A percentile compares a stretch with the other conserved stretches of the same genome.
phyloP scores from a whole-genome alignment of 37 sponge, comb jelly and placozoan genomes.

The Theonella swinhoei region DNA sequence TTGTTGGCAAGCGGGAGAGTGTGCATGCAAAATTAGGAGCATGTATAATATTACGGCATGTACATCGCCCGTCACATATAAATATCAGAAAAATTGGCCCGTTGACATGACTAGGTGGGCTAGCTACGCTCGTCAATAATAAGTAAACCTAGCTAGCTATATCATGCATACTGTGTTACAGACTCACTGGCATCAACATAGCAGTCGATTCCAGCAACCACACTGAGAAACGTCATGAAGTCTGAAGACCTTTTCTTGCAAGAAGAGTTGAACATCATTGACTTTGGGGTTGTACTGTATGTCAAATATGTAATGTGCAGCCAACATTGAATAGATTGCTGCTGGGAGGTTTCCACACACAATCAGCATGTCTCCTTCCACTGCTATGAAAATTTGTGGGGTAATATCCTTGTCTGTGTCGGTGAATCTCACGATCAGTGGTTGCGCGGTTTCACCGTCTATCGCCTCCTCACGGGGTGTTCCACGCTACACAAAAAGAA shows the following conservation, averaged over 20 bases:
- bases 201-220: too few relatives aligned
- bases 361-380: constrained; percentile 1
- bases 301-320: constrained; percentile 11
- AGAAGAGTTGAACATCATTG: not conserved
- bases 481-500: not conserved
- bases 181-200: too few relatives aligned
- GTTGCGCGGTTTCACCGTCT: not conserved
- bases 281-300: not conserved
- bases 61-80: too few relatives aligned
- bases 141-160: too few relatives aligned
- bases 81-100: too few relatives aligned
- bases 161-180: too few relatives aligned
- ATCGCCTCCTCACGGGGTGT: constrained; percentile 14
- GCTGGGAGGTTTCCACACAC: not conserved
- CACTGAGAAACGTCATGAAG: too few relatives aligned
- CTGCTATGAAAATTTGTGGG: not conserved
- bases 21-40: too few relatives aligned
- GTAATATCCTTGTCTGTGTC: not conserved
- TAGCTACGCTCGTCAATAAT: too few relatives aligned
- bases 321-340: constrained; percentile 2
- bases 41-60: too few relatives aligned
- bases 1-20: too few relatives aligned
- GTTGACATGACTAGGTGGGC: too few relatives aligned
- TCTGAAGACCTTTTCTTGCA: constrained; percentile 25
- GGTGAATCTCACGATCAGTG: constrained; percentile 9